Base-by-base conservation (phyloP, 2,888 invertebrate species). In the Leptinotarsa haldemani region DNA sequence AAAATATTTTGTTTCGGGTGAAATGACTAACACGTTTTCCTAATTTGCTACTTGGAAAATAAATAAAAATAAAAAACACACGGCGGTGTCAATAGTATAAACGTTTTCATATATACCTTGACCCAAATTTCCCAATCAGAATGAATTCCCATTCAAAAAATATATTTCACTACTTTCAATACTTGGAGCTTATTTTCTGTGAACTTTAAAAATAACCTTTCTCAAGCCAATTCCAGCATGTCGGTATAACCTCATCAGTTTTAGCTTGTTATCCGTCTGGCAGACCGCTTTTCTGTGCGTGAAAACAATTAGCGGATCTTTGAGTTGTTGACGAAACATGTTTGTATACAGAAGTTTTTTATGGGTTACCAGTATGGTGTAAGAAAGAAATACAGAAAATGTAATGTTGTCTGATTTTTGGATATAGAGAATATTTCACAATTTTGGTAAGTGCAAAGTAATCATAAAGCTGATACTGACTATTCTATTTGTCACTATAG, bases 121-220 rank as follows among this genome's bases (percentile, higher is more conserved):
- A 58, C 58, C 68, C 30, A 15, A n/a, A 68, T 68, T 25, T 16
- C n/a, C n/a, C 48, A 69, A 63, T 46, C 63, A 46, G 5, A 7
- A 30, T 61, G 30, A 18, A 47, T 30, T 46, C 46, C 46, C 64
- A 46, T 18, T 56, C 40, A 68, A 13, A 69, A 69, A 25, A 25
- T 64, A 20, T 66, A 20, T 47, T n/a, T 22, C 20, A 22, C 66
- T 50, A 46, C 46, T 63, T 61, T 63, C 63, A 50, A 70, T 70
- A 70, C 65, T 71, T 56, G 56, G 46, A 58, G 48, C 56, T 56
- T 71, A 71, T 65, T 64, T 71, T 66, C 65, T 30, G 22, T 25
- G 66, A 71, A 53, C 50, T 65, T 71, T 71, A 71, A 71, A 71
- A 71, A 71, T 71, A 71, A 71, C 71, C 68, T 68, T 47, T 68